Percentiles rank a stretch among this genome's conserved stretches.
Evolutionary conservation across 1,140 invertebrate species (phyloP).

Genomic region (Zophobas morio): DNA sequence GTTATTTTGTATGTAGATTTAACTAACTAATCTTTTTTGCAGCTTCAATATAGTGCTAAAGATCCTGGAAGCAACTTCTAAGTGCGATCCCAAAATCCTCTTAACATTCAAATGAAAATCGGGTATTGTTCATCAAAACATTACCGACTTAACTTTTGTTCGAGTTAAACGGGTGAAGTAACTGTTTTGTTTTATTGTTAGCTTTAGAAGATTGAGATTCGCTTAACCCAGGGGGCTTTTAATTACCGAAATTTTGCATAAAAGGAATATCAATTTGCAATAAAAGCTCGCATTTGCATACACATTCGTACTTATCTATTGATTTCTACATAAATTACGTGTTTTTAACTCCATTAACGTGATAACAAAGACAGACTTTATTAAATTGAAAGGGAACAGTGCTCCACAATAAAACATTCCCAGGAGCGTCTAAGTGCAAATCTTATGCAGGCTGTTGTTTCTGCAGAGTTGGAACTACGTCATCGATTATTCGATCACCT

Average conservation of each 20-base stretch:
- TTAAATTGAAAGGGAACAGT: slow-evolving; percentile 4
- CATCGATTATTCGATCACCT: too few species aligned
- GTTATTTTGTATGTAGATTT: too few species aligned
- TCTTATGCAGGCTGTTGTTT: neutral
- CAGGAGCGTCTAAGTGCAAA: neutral
- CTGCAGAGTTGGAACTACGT: too few species aligned
- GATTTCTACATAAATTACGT: slow-evolving; percentile 11
- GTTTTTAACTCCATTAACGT: slow-evolving; percentile 25
- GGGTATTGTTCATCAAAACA: slow-evolving; percentile 15
- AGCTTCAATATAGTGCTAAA: too few species aligned
- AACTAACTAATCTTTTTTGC: too few species aligned
- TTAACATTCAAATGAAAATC: neutral
- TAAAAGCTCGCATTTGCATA: slow-evolving; percentile 32
- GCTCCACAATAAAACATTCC: slow-evolving; percentile 10
- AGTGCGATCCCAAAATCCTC: neutral
- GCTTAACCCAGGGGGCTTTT: slow-evolving; percentile 11
- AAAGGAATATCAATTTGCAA: slow-evolving; percentile 33
- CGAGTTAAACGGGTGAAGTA: slow-evolving; percentile 21
- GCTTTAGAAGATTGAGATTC: slow-evolving; percentile 30
- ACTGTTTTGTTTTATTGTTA: slow-evolving; percentile 39
- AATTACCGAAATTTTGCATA: slow-evolving; percentile 36
- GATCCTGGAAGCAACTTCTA: neutral
- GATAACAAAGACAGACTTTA: slow-evolving; percentile 12
- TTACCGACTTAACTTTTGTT: slow-evolving; percentile 18
- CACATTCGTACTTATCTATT: slow-evolving; percentile 23